Conservation (phyloP, 2,113 vertebrate species). For the Pseudolaguvia tuberculata region DNA sequence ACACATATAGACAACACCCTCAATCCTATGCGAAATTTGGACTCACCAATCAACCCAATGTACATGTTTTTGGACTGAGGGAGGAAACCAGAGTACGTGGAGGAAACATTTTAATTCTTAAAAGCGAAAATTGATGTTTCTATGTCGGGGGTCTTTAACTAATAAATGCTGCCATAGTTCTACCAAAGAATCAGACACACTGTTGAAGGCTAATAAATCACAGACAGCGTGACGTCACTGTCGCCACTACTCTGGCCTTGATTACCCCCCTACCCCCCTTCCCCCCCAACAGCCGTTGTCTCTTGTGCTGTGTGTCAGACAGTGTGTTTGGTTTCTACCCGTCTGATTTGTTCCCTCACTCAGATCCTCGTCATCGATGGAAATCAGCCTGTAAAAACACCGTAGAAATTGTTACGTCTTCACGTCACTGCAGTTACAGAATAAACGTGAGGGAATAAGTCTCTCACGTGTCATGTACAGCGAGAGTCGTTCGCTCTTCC, state of each 20-base stretch:
- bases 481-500: constrained; percentile 51
- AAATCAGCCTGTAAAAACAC: constrained; percentile 78
- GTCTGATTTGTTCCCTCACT: constrained; percentile 55
- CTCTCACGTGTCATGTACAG: constrained; percentile 74
- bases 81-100: too few species aligned
- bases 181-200: too few species aligned
- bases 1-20: too few species aligned
- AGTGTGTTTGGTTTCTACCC: constrained; percentile 63
- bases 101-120: too few species aligned
- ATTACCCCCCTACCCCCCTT: neutral
- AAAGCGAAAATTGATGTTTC: too few species aligned
- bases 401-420: neutral
- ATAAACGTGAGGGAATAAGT: neutral
- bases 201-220: neutral
- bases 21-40: too few species aligned
- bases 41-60: too few species aligned
- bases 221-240: neutral
- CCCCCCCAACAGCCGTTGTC: neutral
- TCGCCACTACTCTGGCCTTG: neutral
- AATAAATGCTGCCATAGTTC: too few species aligned
- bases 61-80: too few species aligned
- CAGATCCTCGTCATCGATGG: constrained; percentile 73
- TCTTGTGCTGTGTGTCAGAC: neutral
- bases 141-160: too few species aligned
- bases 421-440: too few species aligned